Conservation (phyloP, 2,113 vertebrate genomes). For the Pygoscelis adeliae region DNA sequence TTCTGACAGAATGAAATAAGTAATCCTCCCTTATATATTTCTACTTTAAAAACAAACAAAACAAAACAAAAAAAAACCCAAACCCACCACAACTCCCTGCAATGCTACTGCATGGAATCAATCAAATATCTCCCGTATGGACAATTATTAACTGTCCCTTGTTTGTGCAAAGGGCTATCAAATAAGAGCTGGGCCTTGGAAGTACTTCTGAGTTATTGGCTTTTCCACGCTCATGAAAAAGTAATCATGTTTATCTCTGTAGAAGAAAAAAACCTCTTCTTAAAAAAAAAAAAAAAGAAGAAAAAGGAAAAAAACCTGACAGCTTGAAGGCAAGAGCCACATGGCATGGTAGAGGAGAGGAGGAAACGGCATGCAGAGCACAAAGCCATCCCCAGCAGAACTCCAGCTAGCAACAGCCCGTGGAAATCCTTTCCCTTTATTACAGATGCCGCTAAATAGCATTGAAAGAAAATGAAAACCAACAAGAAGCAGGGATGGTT, state of each 20-base stretch:
- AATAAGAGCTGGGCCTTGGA: background rate
- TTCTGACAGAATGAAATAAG: background rate
- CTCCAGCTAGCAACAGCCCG: background rate
- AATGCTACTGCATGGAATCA: conserved; percentile 5
- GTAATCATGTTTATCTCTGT: conserved; percentile 10
- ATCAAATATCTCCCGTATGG: conserved; percentile 34
- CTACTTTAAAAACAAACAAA: background rate
- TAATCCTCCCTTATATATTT: conserved; percentile 10
- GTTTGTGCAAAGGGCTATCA: conserved; percentile 27
- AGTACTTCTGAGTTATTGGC: background rate
- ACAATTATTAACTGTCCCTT: conserved; percentile 33
- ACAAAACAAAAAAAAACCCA: background rate
- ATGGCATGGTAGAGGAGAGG: background rate
- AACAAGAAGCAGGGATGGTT: background rate
- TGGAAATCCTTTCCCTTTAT: conserved; percentile 15
- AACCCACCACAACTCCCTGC: background rate
- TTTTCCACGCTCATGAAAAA: conserved; percentile 32
- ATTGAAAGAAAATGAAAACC: background rate
- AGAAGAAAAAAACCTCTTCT: background rate
- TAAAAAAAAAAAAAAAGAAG: background rate
- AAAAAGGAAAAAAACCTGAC: background rate
- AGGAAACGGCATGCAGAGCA: background rate
- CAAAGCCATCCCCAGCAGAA: background rate
- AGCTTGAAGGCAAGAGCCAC: background rate
- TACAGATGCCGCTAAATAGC: background rate